Percentiles rank a stretch among this genome's conserved stretches.
phyloP scores from a whole-genome alignment of 92 coral and sea anemone species.

The Zoanthus solanderi region DNA sequence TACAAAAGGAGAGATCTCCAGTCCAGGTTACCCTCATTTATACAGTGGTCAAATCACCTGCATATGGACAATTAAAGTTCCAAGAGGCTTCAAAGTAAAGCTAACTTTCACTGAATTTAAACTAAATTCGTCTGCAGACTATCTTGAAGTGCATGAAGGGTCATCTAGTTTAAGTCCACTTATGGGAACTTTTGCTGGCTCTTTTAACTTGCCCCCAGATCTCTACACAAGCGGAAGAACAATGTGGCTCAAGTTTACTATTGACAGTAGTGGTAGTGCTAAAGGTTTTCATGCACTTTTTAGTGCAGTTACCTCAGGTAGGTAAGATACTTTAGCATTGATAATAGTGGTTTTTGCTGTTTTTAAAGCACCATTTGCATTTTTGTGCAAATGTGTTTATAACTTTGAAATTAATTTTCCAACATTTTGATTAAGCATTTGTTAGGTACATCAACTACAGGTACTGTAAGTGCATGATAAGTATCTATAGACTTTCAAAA shows the following conservation, averaged over 20 bases:
- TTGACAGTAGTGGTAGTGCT: conserved; percentile 11
- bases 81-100: conserved; percentile 20
- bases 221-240: conserved; percentile 21
- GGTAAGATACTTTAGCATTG: neutral
- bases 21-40: conserved; percentile 11
- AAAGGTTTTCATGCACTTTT: conserved; percentile 27
- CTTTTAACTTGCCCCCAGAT: conserved; percentile 7
- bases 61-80: conserved; percentile 32
- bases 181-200: conserved; percentile 3
- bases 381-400: no score
- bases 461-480: no score
- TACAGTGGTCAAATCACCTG: conserved; percentile 18
- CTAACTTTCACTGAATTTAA: conserved; percentile 17
- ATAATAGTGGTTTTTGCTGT: neutral
- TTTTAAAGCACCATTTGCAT: neutral
- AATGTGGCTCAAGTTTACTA: conserved; percentile 20
- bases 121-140: neutral
- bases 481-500: no score
- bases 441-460: no score
- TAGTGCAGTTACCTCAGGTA: conserved; percentile 33
- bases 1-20: conserved; percentile 12
- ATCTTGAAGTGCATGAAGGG: conserved; percentile 21
- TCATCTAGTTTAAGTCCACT: neutral
- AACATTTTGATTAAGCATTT: no score
- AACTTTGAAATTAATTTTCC: no score